These are phyloP conservation scores for Spodoptera littoralis DNA, from an alignment of 2,888 invertebrate species.

Conservation along the genomic window DNA sequence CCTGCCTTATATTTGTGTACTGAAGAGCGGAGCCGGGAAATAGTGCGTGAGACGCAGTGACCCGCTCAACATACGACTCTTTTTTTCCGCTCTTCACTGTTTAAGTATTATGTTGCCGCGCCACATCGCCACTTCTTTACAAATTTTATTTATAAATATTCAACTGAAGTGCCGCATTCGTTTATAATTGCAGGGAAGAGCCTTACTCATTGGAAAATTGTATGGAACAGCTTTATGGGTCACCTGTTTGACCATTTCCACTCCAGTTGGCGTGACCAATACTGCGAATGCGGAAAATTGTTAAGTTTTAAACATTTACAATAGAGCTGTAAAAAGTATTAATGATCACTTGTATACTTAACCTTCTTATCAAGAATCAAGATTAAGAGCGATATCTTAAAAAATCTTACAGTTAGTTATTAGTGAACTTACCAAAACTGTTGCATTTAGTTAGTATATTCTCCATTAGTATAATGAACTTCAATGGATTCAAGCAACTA, in stretches of 20 bases:
- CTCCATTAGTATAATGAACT: background rate
- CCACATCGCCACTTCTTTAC: too few species aligned
- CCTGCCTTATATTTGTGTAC: conserved; percentile 7
- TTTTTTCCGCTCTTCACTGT: background rate
- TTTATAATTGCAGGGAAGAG: conserved; percentile 1
- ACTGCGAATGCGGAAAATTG: conserved; percentile 40
- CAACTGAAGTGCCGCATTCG: too few species aligned
- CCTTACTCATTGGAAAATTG: conserved; percentile 33
- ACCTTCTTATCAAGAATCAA: too few species aligned
- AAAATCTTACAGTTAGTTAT: too few species aligned
- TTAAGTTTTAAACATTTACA: conserved; percentile 24
- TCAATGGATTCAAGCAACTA: background rate
- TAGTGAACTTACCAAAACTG: background rate
- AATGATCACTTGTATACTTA: too few species aligned
- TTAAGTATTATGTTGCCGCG: background rate
- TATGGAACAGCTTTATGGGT: conserved; percentile 47
- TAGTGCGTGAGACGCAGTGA: conserved; percentile 9
- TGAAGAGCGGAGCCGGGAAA: conserved; percentile 7
- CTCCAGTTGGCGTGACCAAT: conserved; percentile 45
- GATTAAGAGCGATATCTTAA: too few species aligned
- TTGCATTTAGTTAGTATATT: background rate
- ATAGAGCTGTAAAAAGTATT: background rate
- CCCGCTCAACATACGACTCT: conserved; percentile 17
- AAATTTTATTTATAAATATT: too few species aligned
- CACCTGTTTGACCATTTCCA: conserved; percentile 60